Base-by-base conservation (phyloP, 2,888 invertebrate genomes). In the Oligia fasciuncula region DNA sequence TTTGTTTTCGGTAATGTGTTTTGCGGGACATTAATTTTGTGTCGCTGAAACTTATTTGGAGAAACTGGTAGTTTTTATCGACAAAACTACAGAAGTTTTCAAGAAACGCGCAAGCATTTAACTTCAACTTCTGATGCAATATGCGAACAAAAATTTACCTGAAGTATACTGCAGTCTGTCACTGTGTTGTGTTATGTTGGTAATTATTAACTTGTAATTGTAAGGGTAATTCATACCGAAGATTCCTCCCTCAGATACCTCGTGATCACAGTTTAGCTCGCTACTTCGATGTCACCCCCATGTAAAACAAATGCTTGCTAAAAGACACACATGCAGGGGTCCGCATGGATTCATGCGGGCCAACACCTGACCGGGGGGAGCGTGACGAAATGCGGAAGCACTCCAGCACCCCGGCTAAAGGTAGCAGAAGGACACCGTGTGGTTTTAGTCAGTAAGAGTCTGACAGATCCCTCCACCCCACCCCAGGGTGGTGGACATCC, bases 1-100 rank as follows among this genome's bases (percentile, higher is more conserved):
- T 77, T 82, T 86, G 74, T 84, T 79, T 73, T 82, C n/a, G 43
- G 79, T 77, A 83, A 86, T 77, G 77, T 86, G 67, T 83, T 85
- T 85, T 77, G 65, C 35, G 75, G 65, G 23, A 76, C 76, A 79
- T 81, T 87, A 73, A 79, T 73, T 83, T 86, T 79, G 68, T 75
- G 79, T 68, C 8, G 69, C 63, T 68, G 57, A 69, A 77, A 81
- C 40, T 60, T 77, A 68, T 81, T 72, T 67, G 29, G 57, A 75
- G 43, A 46, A 14, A 66, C 40, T 66, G 65, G 57, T 73, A 19
- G 49, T 60, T 76, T 54, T 68, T 71, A 35, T 63, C 13, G 43
- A 2, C 4, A 40, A 49, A 62, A 9, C 14, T 29, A 54, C 3
- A 57, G 0, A 11, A 63, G 40, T 49, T 57, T n/a, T 35, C 49